Conservation (phyloP, 2,888 invertebrate genomes). For the Orthonevra nobilis region DNA sequence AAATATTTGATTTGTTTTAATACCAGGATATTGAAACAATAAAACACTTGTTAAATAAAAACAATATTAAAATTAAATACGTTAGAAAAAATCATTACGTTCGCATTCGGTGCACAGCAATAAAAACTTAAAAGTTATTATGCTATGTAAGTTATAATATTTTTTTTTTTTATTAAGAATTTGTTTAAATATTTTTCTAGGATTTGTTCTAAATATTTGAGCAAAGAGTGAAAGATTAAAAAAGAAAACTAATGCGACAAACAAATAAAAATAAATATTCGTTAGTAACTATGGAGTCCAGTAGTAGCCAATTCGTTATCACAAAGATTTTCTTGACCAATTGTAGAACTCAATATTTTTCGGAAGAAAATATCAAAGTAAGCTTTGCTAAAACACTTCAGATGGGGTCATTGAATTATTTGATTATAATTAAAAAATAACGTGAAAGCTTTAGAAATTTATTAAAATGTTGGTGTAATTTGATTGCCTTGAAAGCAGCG, state of each 20-base stretch:
- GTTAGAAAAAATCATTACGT: conserved; percentile 58
- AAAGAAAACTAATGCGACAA: conserved; percentile 3
- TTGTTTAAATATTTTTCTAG: conserved; percentile 1
- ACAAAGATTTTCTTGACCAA: not conserved
- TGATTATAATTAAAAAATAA: conserved; percentile 18
- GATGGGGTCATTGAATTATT: too few relatives aligned
- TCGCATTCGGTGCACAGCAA: conserved; percentile 71
- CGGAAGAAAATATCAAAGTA: conserved; percentile 15
- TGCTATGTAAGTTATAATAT: conserved; percentile 71
- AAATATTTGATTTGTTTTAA: conserved; percentile 51
- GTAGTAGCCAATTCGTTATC: conserved; percentile 24
- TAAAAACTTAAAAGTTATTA: conserved; percentile 35
- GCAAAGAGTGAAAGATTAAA: too few relatives aligned
- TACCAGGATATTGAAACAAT: conserved; percentile 61
- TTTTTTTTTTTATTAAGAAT: conserved; percentile 40
- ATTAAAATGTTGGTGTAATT: too few relatives aligned
- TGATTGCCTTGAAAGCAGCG: too few relatives aligned
- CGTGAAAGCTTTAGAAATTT: not conserved
- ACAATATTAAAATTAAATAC: conserved; percentile 37
- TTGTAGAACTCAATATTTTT: too few relatives aligned
- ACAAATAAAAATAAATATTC: conserved; percentile 21
- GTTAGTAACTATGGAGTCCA: conserved; percentile 4
- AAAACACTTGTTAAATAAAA: conserved; percentile 68
- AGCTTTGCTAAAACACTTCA: too few relatives aligned
- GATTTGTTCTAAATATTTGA: conserved; percentile 17